phyloP scores from a whole-genome alignment of 2,113 vertebrate species.

The Mastomys coucha region DNA sequence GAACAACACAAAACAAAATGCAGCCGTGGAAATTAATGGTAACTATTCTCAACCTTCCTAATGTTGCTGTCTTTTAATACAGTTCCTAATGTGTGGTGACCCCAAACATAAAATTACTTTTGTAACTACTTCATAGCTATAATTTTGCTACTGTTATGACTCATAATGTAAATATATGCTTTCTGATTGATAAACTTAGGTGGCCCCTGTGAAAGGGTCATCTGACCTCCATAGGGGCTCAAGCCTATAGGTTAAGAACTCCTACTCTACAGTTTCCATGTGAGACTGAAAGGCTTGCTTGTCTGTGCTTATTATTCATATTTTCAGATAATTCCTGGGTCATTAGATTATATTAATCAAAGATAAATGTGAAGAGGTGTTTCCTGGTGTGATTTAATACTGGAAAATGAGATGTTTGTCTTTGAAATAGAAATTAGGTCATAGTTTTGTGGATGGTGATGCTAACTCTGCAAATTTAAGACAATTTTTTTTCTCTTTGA shows the following conservation, averaged over 20 bases:
- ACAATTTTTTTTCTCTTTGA: no score
- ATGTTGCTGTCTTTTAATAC: not conserved
- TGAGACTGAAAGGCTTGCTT: conserved; percentile 2
- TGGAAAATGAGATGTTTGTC: conserved; percentile 67
- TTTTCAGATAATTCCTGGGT: not conserved
- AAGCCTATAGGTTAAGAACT: not conserved
- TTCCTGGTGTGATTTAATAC: conserved; percentile 71
- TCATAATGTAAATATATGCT: not conserved
- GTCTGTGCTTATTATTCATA: not conserved
- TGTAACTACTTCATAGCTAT: not conserved
- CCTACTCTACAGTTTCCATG: not conserved
- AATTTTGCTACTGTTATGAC: not conserved
- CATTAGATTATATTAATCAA: conserved; percentile 44
- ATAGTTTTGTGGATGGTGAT: conserved; percentile 69
- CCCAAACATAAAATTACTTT: not conserved
- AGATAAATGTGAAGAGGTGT: conserved; percentile 57
- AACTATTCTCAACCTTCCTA: not conserved
- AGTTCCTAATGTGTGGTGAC: not conserved
- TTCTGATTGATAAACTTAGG: not conserved
- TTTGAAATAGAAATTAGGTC: conserved; percentile 54
- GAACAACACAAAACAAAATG: conserved; percentile 34
- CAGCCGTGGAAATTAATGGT: conserved; percentile 1
- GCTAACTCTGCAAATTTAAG: conserved; percentile 67
- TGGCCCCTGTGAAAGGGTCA: not conserved
- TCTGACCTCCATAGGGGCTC: not conserved